Base-by-base conservation (phyloP, 2,888 invertebrate species). In the Leptopilina myrica region DNA sequence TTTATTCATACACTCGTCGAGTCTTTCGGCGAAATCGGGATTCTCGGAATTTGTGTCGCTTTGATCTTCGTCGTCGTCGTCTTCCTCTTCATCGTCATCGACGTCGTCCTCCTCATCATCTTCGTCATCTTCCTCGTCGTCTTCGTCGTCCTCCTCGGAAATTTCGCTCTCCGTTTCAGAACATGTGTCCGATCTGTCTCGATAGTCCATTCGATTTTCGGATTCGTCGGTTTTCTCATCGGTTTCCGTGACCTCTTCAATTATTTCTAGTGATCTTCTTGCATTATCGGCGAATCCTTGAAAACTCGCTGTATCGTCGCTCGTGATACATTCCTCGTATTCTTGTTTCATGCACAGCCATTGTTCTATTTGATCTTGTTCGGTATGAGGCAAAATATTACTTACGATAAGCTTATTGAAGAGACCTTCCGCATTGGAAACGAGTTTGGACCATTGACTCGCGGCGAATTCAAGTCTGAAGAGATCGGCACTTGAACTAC, bases 311-410 rank as follows among this genome's bases (percentile, higher is more conserved):
- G 87, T 88, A 64, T 93, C 92, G 86, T 95, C 95, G 82, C 92
- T 93, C 82, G 94, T 94, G 69, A 96, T 93, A 89, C 97, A 97
- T 88, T 97, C 97, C 90, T 97, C 96, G 91, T 96, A 97, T 91
- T 97, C 97, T 85, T 97, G 96, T 88, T 97, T 97, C 81, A 97
- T 92, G 87, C 96, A 96, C 20, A 97, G 92, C 97, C 97, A 97
- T 85, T 96, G 95, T 88, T 96, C 94, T 67, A 95, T 95, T 92
- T 96, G 96, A 87, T 95, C 96, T 84, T 95, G 94, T 89, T 96
- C 96, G 80, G 94, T 92, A 77, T 95, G 95, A 12, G 95, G 94
- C 78, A 97, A 90, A n/a, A 94, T 93, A 87, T 95, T 95, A 64
- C 94, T 95, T 15, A 94, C 93, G 75, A 96, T 93, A 65, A 97